Evolutionary conservation across 2,888 invertebrate genomes (phyloP).

Genomic region (Megamerina dolium): DNA sequence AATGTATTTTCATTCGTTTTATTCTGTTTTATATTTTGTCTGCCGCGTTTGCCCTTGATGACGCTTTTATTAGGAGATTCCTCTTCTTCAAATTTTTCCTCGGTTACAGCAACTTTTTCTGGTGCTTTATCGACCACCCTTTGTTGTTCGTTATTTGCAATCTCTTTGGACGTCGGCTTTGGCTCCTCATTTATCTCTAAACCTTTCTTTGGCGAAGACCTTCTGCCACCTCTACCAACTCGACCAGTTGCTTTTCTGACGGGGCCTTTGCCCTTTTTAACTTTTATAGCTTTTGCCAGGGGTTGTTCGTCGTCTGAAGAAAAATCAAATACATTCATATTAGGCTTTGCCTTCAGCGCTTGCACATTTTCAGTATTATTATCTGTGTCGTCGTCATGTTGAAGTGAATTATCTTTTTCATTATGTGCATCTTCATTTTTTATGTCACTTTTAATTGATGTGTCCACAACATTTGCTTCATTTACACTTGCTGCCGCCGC

Average conservation of each 20-base stretch:
- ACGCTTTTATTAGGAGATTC: not conserved
- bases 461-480: not conserved
- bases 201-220: not conserved
- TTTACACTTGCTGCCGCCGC: not conserved
- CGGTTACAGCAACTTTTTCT: constrained; percentile 8
- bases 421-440: constrained; percentile 1
- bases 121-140: constrained; percentile 11
- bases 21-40: constrained; percentile 7
- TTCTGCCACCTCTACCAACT: constrained; percentile 1
- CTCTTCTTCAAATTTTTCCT: constrained; percentile 6
- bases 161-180: not conserved
- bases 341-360: constrained; percentile 24
- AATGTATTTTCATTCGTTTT: constrained; percentile 4
- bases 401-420: constrained; percentile 18
- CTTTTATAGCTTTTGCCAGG: constrained; percentile 46
- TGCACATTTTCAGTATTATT: constrained; percentile 14
- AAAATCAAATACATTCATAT: constrained; percentile 46
- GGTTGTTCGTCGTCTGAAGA: constrained; percentile 56
- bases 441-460: not conserved
- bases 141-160: constrained; percentile 1
- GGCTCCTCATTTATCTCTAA: not conserved
- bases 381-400: constrained; percentile 20
- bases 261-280: constrained; percentile 31
- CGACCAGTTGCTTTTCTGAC: constrained; percentile 18
- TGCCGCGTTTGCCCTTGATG: constrained; percentile 9